Evolutionary conservation across 2,888 invertebrate species (phyloP), one percentile per base, ranked within the genome.

Genomic region (Prenolepis imparis): DNA sequence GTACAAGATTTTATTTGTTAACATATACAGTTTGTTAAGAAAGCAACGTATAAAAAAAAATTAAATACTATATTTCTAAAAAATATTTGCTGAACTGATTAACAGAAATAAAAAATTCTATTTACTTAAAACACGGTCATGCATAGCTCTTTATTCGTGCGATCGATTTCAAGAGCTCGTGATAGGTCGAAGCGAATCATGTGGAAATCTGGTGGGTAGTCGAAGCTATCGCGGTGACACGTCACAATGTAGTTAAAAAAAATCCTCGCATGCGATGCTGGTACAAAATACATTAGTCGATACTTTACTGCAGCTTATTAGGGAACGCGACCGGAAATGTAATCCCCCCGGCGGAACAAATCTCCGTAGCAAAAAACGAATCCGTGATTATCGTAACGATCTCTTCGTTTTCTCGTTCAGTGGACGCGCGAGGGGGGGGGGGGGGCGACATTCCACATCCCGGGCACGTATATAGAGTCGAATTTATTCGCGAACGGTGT

Each of bases 401-500:
- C 78, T 80, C 78, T 72, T 78, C 78, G 78, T 73, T 90, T 83
- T 81, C 68, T 68, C 68, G 82, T 86, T 82, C 68, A 82, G 82
- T 52, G 68, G 73, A 67, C 86, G 74, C 90, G 77, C 73, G 78
- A 59, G 32, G 24, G 11, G 55, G 75, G 32, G n/a, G 28, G 82
- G 84, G 86, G 84, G 63, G 82, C 86, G 84, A 83, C 86, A 89
- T 90, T 91, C 87, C 87, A 84, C 87, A 92, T 86, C 78, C 92
- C 61, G 84, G 83, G 89, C 92, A 92, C 91, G 91, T 91, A 91
- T 89, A 84, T 87, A 85, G 87, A 85, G 87, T 86, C 90, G 91
- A 90, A 91, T 91, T 91, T 91, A 91, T 91, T 92, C 90, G 87
- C 73, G 87, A 87, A 86, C 90, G 86, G 87, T 74, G 90, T 85